A percentile compares a stretch with the other conserved stretches of the same genome.
These are phyloP conservation scores for Micromys minutus DNA, from an alignment of 2,113 vertebrate genomes.

Conservation along the genomic window DNA sequence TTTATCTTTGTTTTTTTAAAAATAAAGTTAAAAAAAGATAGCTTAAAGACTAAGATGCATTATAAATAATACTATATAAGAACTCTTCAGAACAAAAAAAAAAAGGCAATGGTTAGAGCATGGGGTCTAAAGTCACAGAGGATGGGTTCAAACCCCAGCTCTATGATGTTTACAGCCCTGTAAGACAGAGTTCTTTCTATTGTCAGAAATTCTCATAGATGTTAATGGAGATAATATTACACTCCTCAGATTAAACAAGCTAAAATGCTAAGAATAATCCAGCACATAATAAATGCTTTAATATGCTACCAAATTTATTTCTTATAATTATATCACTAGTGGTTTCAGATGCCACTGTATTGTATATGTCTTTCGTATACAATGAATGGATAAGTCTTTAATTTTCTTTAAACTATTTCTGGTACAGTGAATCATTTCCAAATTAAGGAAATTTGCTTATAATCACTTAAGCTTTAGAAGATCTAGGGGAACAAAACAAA, in stretches of 20 bases:
- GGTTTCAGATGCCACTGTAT: not conserved
- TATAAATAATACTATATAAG: too few species aligned
- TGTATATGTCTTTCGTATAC: not conserved
- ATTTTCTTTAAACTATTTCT: constrained; percentile 30
- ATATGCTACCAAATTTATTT: constrained; percentile 18
- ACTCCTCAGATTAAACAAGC: constrained; percentile 1
- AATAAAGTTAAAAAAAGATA: too few species aligned
- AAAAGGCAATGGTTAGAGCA: not conserved
- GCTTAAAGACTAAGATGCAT: too few species aligned
- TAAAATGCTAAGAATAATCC: not conserved
- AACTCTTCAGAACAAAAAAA: too few species aligned
- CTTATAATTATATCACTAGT: not conserved
- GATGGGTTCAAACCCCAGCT: constrained; percentile 39
- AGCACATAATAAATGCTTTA: not conserved
- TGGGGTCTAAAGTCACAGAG: not conserved
- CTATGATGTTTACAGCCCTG: not conserved
- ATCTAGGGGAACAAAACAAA: not conserved
- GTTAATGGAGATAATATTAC: not conserved
- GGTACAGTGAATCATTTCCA: not conserved
- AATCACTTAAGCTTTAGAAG: constrained; percentile 49
- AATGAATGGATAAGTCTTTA: not conserved
- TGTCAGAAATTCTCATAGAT: not conserved
- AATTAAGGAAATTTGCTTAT: not conserved
- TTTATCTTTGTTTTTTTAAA: too few species aligned
- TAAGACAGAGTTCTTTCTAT: not conserved